Evolutionary conservation across 2,113 vertebrate genomes (phyloP).

Genomic region (Poecilia latipinna): DNA sequence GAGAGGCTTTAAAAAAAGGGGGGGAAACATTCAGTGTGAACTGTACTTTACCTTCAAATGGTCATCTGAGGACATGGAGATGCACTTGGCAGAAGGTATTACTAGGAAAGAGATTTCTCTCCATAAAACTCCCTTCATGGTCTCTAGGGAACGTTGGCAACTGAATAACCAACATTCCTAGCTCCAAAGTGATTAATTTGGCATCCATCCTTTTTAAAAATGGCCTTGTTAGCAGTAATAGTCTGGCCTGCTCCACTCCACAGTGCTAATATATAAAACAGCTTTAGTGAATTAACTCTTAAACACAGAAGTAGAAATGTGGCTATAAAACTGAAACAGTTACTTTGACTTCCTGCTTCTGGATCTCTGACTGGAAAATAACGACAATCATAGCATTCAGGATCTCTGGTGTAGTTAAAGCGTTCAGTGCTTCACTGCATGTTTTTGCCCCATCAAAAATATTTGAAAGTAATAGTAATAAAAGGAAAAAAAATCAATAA

Average conservation of each 20-base stretch:
- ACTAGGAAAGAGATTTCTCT: no score
- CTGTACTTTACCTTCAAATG: conserved; percentile 42
- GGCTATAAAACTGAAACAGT: no score
- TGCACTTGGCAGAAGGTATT: conserved; percentile 9
- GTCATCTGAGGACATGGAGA: conserved; percentile 44
- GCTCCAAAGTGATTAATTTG: no score
- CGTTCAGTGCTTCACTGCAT: no score
- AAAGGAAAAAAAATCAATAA: neutral
- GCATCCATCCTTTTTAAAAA: neutral
- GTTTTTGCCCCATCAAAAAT: neutral
- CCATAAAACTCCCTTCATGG: no score
- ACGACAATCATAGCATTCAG: neutral
- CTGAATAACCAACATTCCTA: no score
- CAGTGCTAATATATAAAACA: neutral
- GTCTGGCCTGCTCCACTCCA: neutral
- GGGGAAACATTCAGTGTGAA: conserved; percentile 32
- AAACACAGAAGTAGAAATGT: no score
- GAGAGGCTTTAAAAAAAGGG: conserved; percentile 19
- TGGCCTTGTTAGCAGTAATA: neutral
- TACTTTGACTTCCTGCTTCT: neutral
- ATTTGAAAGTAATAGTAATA: neutral
- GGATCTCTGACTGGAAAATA: neutral
- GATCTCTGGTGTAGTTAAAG: no score
- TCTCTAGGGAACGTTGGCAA: no score
- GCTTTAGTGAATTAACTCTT: neutral